Conservation (phyloP, 2,888 invertebrate genomes). For the Aspidapion aeneum region DNA sequence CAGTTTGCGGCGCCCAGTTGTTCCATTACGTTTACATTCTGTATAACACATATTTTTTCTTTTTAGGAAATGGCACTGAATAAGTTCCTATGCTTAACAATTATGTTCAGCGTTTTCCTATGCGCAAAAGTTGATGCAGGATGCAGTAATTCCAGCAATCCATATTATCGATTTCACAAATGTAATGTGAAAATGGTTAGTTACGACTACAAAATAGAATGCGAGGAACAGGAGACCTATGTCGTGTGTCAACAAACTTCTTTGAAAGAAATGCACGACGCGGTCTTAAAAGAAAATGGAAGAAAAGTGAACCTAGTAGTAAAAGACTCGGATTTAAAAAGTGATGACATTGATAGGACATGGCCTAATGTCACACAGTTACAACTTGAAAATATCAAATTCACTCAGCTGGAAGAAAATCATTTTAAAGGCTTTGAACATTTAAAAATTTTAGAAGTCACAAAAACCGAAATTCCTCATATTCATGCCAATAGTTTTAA, state of each 20-base stretch:
- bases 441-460: neutral
- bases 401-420: neutral
- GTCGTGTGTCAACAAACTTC: neutral
- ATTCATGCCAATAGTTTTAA: neutral
- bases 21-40: too few relatives aligned
- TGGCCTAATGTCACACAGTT: neutral
- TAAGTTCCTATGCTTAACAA: too few relatives aligned
- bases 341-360: neutral
- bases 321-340: neutral
- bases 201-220: neutral
- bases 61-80: too few relatives aligned
- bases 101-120: too few relatives aligned
- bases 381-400: neutral
- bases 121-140: too few relatives aligned
- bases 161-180: neutral
- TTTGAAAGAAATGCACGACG: neutral
- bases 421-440: neutral
- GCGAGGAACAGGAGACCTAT: neutral
- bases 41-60: too few relatives aligned
- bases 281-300: neutral
- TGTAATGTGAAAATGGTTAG: neutral
- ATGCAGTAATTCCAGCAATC: too few relatives aligned
- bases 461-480: neutral
- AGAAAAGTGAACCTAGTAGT: neutral
- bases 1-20: too few relatives aligned